Evolutionary conservation across 2,113 vertebrate genomes (phyloP).

Genomic region (Microcebus lehilahytsara): DNA sequence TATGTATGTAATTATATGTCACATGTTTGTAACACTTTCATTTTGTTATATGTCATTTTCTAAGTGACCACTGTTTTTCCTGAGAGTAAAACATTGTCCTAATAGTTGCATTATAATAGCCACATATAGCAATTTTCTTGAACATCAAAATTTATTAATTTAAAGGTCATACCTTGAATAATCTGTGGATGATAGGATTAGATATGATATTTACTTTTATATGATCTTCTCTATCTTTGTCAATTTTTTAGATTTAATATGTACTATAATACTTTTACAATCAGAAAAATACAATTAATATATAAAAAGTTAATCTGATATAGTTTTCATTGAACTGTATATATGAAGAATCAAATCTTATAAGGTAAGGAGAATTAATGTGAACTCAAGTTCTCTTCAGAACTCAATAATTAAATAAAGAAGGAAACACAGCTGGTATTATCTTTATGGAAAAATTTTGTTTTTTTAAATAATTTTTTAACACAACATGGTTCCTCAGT

Average conservation of each 20-base stretch:
- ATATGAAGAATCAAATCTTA: not conserved
- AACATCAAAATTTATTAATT: slow-evolving; percentile 13
- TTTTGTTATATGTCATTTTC: not conserved
- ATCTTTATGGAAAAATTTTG: not conserved
- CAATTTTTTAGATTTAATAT: slow-evolving; percentile 26
- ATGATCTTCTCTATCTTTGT: not conserved
- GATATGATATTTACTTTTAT: not conserved
- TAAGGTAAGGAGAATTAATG: not conserved
- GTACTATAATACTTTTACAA: not conserved
- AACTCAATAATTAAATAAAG: slow-evolving; percentile 45
- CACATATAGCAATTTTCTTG: not conserved
- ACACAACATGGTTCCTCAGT: not conserved
- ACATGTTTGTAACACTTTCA: not conserved
- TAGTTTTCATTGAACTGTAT: not conserved
- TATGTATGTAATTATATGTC: not conserved
- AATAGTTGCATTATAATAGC: too few relatives aligned
- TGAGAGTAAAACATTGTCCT: too few relatives aligned
- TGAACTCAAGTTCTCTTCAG: slow-evolving; percentile 2
- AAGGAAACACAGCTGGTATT: not conserved
- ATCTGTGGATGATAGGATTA: not conserved
- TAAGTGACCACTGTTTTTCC: too few relatives aligned
- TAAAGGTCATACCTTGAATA: slow-evolving; percentile 29
- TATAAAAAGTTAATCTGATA: not conserved
- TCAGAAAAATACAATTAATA: slow-evolving; percentile 38
- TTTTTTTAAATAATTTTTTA: not conserved